Evolutionary conservation across 2,113 vertebrate species (phyloP), one percentile per base, ranked within the genome.

Genomic region (Ictalurus furcatus): DNA sequence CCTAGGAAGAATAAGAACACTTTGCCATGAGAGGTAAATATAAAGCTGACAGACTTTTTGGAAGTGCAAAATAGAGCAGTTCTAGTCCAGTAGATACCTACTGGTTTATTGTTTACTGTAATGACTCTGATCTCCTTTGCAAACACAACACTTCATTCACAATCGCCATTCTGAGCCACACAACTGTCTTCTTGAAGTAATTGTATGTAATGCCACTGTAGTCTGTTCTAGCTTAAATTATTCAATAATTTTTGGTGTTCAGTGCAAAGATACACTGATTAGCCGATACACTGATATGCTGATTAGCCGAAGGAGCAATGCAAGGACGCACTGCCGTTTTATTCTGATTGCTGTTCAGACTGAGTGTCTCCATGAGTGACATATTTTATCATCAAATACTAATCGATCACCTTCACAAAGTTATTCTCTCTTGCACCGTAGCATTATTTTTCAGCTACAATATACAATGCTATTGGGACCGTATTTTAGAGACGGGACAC

Each of bases 61-160:
- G 4, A 73, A 73, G 69, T 19, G 30, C 21, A 76, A 52, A 52
- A 48, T 28, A 8, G 16, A 16, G 13, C 44, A 74, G 14, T 40
- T 74, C 17, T 37, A 44, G 8, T 79, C 25, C 1, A 78, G 23
- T 12, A 79, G 6, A 5, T 13, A 79, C 6, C 44, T 6, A 44
- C 44, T 44, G 44, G 44, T 73, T 19, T 19, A 37, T 21, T 76
- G 73, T 76, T 67, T 67, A n/a, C 59, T 25, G 58, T 59, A 71
- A 71, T 71, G 67, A 71, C 28, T 13, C 37, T 28, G 37, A 48
- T 30, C 44, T 34, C 14, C 81, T 65, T 65, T 65, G 37, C 23
- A 8, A 65, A 84, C 81, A 56, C 81, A 83, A 59, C 81, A 16
- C 12, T 61, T 8, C 59, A 84, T 84, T 84, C 59, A 30, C 61